Conservation (phyloP, 2,797 vertebrate genomes). For the Benthosema pterotum region DNA sequence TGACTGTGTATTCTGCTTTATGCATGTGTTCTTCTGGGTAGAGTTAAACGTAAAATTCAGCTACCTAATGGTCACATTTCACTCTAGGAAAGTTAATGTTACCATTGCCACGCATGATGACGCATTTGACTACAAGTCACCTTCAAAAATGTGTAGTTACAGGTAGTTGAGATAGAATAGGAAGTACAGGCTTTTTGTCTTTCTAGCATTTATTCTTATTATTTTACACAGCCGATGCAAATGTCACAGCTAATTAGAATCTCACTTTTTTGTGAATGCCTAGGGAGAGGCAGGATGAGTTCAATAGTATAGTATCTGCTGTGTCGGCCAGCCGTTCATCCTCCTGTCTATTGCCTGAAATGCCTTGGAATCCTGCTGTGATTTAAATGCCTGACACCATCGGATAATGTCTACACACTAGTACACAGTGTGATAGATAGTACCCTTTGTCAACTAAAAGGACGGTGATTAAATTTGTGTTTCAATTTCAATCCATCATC, state of each 20-base stretch:
- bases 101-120: neutral
- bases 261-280: no score
- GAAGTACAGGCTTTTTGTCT: neutral
- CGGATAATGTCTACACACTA: neutral
- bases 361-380: neutral
- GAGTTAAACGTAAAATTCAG: neutral
- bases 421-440: neutral
- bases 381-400: neutral
- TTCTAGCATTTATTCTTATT: neutral
- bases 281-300: no score
- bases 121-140: slow-evolving; percentile 1
- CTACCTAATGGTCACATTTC: neutral
- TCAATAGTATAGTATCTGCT: neutral
- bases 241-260: slow-evolving; percentile 1
- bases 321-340: neutral
- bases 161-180: neutral
- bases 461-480: neutral
- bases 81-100: slow-evolving; percentile 17
- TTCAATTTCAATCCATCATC: neutral
- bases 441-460: neutral
- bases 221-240: neutral
- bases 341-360: neutral
- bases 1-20: neutral
- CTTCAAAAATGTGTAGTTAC: neutral
- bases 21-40: neutral